Percentiles rank a stretch among this genome's conserved stretches.
Conservation (phyloP, 2,797 vertebrate species). For the Heteromormyrus szaboi region DNA sequence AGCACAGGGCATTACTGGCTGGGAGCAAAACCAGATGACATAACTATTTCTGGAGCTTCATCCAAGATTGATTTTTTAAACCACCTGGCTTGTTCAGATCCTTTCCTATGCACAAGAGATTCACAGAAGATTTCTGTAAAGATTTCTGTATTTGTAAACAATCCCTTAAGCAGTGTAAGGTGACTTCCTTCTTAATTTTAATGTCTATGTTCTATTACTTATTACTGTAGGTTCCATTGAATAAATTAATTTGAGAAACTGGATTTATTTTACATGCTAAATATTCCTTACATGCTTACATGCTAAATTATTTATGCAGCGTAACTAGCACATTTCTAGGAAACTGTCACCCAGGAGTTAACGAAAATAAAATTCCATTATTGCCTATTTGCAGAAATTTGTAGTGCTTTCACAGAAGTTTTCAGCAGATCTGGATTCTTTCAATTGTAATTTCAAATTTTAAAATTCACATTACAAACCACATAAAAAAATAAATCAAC, state of each 20-base stretch:
- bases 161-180: not conserved
- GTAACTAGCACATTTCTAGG: not conserved
- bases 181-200: not conserved
- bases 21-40: not conserved
- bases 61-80: not conserved
- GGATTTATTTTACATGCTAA: not conserved
- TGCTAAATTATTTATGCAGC: not conserved
- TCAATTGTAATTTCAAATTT: not conserved
- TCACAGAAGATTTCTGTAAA: not conserved
- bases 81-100: not conserved
- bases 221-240: not conserved
- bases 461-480: not conserved
- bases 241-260: not conserved
- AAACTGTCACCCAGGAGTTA: not conserved
- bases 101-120: not conserved
- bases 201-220: not conserved
- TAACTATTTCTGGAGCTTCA: not conserved
- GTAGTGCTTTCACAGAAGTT: not conserved
- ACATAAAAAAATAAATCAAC: not conserved
- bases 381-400: not conserved
- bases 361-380: not conserved
- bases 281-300: not conserved
- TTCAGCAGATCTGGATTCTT: not conserved
- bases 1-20: not conserved
- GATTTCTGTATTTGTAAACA: not conserved